Evolutionary conservation across 2,888 invertebrate genomes (phyloP), one percentile per base, ranked within the genome.

Genomic region (Elysia crispata): DNA sequence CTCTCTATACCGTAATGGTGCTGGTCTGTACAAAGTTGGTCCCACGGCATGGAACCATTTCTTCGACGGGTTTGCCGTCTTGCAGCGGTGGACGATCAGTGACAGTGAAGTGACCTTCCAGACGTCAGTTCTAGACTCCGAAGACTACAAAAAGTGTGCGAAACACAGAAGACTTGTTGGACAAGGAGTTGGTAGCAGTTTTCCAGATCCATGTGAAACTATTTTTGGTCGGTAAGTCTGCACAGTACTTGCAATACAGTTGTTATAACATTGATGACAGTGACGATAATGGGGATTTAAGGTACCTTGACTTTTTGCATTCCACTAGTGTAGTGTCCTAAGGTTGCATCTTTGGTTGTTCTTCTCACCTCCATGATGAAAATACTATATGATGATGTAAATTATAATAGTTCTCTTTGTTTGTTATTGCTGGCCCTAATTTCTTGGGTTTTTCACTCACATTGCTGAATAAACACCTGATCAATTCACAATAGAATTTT

Each of bases 21-120:
- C 97, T 0, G 98, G 97, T 0, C 95, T 95, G 54, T 93, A 96
- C 78, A 95, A 96, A 90, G 95, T 96, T 57, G 97, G 97, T 31
- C 91, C 90, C 30, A 91, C 90, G 79, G 86, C 89, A 1, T 88
- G 92, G 90, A 94, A 95, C 76, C 98, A 98, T 91, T 93, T 97
- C 69, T 98, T 98, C 90, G 98, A 98, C 92, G 96, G 97, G 86
- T 95, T 97, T 0, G 97, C 97, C 0, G 93, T 93, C n/a, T 82
- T 93, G 23, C 92, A 92, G 81, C 92, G 92, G 80, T 93, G 93
- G 85, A 88, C 90, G 60, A 92, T 94, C 77, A 83, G 87, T n/a
- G 86, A 92, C 78, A 92, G 92, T 28, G 86, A 89, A 77, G 92
- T 92, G 77, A 88, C 86, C 76, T 90, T 86, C 75, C 84, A 84